Conservation (phyloP, 2,113 vertebrate genomes). For the Brachyhypopomus occidentalis region DNA sequence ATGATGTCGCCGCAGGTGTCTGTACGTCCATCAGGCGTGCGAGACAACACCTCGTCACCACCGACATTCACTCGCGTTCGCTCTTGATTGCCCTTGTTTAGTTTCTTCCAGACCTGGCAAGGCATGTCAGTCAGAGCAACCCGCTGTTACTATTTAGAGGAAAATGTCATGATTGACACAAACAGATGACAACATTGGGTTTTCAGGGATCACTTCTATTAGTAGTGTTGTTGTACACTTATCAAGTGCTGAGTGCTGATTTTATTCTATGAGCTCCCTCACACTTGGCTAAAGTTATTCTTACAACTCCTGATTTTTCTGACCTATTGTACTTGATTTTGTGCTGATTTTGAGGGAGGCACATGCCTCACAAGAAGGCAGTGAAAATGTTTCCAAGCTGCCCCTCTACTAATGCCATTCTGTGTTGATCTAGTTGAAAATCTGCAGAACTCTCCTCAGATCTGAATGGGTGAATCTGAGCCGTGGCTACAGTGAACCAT, state of each 20-base stretch:
- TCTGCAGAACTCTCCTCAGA: not conserved
- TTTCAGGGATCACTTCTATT: conserved; percentile 8
- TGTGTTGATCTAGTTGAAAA: not conserved
- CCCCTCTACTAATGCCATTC: not conserved
- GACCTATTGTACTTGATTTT: conserved; percentile 13
- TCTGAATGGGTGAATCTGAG: not conserved
- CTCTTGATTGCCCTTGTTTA: conserved; percentile 54
- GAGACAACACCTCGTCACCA: conserved; percentile 45
- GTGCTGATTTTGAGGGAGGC: conserved; percentile 28
- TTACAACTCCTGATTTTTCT: conserved; percentile 24
- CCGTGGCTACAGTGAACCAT: conserved; percentile 42
- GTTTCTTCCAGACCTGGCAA: conserved; percentile 46
- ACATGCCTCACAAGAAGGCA: conserved; percentile 19
- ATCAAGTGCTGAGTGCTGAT: conserved; percentile 10
- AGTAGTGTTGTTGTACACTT: not conserved
- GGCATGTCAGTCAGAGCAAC: conserved; percentile 47
- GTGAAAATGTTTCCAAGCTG: not conserved
- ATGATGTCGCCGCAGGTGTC: conserved; percentile 55
- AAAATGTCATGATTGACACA: conserved; percentile 41
- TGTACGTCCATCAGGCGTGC: conserved; percentile 52
- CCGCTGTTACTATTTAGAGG: conserved; percentile 49
- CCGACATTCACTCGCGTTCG: conserved; percentile 40
- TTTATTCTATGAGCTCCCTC: conserved; percentile 36
- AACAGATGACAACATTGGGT: conserved; percentile 35
- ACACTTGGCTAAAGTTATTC: conserved; percentile 18